A percentile compares a stretch with the other conserved stretches of the same genome.
Conservation (phyloP, 2,113 vertebrate genomes). For the Thamnaconus septentrionalis region DNA sequence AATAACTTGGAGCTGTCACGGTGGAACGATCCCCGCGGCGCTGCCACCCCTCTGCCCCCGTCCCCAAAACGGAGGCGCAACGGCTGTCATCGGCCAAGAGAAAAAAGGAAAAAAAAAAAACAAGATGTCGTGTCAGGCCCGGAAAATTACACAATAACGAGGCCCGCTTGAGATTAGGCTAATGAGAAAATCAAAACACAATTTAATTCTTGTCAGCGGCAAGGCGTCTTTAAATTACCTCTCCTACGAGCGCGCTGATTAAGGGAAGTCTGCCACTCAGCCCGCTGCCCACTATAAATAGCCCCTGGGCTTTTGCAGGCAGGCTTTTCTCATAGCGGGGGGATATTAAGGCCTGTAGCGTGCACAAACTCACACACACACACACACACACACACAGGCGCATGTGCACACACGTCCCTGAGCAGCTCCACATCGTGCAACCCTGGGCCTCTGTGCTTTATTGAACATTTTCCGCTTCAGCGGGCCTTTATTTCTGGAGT, state of each 20-base stretch:
- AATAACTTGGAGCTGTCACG: slow-evolving; percentile 65
- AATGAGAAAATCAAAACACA: slow-evolving; percentile 89
- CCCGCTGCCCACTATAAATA: slow-evolving; percentile 71
- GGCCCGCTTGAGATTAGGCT: slow-evolving; percentile 83
- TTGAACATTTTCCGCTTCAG: not conserved
- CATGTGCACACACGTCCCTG: not conserved
- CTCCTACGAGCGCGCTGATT: slow-evolving; percentile 76
- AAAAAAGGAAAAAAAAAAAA: slow-evolving; percentile 38
- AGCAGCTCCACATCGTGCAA: not conserved
- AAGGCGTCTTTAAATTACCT: slow-evolving; percentile 80
- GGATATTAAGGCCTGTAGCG: slow-evolving; percentile 34
- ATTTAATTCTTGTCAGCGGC: slow-evolving; percentile 84
- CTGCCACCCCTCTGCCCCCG: slow-evolving; percentile 52
- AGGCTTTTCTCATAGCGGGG: slow-evolving; percentile 40
- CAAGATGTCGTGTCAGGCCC: slow-evolving; percentile 72
- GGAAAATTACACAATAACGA: slow-evolving; percentile 81
- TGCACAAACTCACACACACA: slow-evolving; percentile 2
- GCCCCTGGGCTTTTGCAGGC: slow-evolving; percentile 59
- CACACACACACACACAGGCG: not conserved
- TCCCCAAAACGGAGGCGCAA: slow-evolving; percentile 69
- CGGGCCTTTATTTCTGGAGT: not conserved
- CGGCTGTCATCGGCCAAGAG: slow-evolving; percentile 73
- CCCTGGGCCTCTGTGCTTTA: not conserved
- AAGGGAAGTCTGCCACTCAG: slow-evolving; percentile 76
- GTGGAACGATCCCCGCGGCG: slow-evolving; percentile 25